These are phyloP conservation scores for Temnothorax longispinosus DNA, from an alignment of 1,140 invertebrate genomes.

Conservation along the genomic window DNA sequence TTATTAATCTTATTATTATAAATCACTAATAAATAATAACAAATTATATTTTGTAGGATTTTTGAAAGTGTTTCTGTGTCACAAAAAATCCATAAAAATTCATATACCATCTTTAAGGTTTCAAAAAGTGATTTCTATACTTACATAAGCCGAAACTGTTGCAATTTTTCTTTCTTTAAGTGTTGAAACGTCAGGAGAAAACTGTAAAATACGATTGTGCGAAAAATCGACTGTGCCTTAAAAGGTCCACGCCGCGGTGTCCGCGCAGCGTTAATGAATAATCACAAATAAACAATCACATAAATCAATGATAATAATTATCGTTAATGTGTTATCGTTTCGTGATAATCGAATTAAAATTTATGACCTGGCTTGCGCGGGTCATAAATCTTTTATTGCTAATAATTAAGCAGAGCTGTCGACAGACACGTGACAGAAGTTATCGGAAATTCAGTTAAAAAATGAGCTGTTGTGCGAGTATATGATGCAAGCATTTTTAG, in stretches of 20 bases:
- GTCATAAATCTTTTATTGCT: not conserved
- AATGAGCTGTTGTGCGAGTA: not conserved
- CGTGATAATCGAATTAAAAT: constrained; percentile 5
- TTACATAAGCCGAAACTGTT: too few species aligned
- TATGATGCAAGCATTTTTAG: constrained; percentile 30
- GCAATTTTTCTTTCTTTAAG: too few species aligned
- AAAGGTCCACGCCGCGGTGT: too few species aligned
- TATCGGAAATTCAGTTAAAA: not conserved
- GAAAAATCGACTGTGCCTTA: too few species aligned
- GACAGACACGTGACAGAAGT: not conserved
- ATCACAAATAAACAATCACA: not conserved
- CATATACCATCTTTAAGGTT: too few species aligned
- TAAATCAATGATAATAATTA: constrained; percentile 32
- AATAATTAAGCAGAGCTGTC: not conserved
- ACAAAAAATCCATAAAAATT: too few species aligned
- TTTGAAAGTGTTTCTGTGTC: too few species aligned
- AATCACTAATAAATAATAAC: not conserved
- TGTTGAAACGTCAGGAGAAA: too few species aligned
- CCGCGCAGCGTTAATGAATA: not conserved
- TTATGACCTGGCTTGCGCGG: not conserved
- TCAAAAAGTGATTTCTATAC: too few species aligned
- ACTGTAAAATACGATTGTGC: too few species aligned
- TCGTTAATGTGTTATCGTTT: not conserved
- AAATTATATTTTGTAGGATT: not conserved
- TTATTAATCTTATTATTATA: not conserved